Percentiles rank a stretch among this genome's conserved stretches.
These are phyloP conservation scores for Prunella fulvescens DNA, from an alignment of 2,113 vertebrate genomes.

Conservation along the genomic window DNA sequence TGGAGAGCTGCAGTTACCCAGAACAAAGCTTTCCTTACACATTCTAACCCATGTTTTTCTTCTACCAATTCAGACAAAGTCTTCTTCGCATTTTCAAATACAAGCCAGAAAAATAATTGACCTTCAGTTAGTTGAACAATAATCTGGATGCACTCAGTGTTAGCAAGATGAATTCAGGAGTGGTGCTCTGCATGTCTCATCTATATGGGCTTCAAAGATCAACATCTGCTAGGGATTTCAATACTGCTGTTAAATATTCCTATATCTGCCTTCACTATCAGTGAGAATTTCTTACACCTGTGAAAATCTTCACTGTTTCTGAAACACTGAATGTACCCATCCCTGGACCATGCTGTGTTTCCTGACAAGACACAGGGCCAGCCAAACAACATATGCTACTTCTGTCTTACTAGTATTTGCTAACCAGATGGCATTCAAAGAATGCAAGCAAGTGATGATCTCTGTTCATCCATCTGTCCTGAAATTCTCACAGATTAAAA, in stretches of 20 bases:
- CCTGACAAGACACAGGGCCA: background rate
- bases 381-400: background rate
- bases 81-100: background rate
- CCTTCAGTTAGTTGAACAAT: background rate
- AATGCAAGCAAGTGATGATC: background rate
- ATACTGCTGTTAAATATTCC: background rate
- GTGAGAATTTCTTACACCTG: background rate
- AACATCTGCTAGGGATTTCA: background rate
- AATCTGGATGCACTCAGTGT: background rate
- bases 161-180: background rate
- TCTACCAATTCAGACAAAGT: background rate
- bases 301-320: background rate
- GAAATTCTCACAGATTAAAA: background rate
- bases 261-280: background rate
- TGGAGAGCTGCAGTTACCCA: background rate
- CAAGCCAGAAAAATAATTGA: background rate
- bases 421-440: constrained; percentile 30
- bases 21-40: background rate
- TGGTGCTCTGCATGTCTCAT: background rate
- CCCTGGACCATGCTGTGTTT: background rate
- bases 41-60: background rate
- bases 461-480: background rate
- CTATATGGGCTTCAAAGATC: background rate
- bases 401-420: background rate
- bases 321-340: background rate